Evolutionary conservation across 2,888 invertebrate genomes (phyloP).

Genomic region (Calephelis perditalis): DNA sequence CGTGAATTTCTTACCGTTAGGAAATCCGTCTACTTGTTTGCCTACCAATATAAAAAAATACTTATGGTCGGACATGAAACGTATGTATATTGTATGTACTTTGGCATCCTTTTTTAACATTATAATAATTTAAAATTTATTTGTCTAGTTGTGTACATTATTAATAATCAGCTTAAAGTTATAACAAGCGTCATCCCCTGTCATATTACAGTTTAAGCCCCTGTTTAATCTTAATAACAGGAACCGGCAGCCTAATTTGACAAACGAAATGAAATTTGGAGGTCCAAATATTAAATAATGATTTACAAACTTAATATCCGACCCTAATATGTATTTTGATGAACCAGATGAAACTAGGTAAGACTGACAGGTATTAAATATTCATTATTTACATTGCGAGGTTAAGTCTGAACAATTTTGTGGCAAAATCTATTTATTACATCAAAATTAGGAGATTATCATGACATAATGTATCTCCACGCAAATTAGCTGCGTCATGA

Average conservation of each 20-base stretch:
- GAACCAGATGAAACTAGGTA: neutral
- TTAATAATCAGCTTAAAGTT: conserved; percentile 9
- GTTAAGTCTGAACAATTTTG: too few relatives aligned
- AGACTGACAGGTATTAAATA: neutral
- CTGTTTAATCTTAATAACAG: conserved; percentile 21
- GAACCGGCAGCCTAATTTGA: neutral
- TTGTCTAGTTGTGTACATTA: too few relatives aligned
- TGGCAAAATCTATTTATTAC: neutral
- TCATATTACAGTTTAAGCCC: conserved; percentile 18
- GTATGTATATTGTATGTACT: too few relatives aligned
- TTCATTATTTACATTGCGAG: too few relatives aligned
- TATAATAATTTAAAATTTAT: neutral
- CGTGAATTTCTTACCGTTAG: too few relatives aligned
- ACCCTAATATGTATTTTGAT: neutral
- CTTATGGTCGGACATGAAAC: too few relatives aligned
- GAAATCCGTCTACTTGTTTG: too few relatives aligned
- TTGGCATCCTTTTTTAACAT: too few relatives aligned
- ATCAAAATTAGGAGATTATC: neutral
- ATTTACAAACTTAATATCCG: conserved; percentile 7
- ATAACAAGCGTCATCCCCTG: conserved; percentile 14
- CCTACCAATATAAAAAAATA: too few relatives aligned
- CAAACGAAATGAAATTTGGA: conserved; percentile 8
- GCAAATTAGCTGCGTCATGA: too few relatives aligned
- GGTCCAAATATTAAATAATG: conserved; percentile 6
- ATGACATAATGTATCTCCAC: too few relatives aligned